Evolutionary conservation across 2,888 invertebrate species (phyloP).

Genomic region (Nomada lathburiana): DNA sequence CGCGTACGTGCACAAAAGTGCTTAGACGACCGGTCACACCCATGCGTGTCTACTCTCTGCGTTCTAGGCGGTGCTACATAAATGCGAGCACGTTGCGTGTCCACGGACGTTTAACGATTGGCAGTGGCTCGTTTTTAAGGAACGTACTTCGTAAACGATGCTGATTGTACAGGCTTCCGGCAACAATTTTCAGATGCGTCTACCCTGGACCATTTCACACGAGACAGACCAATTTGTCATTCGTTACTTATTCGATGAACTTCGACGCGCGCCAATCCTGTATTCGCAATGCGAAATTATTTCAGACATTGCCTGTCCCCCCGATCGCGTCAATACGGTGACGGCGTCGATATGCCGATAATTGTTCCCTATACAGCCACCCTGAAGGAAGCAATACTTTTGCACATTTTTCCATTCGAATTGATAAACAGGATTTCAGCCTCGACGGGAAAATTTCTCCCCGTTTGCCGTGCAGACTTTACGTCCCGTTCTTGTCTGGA

Average conservation of each 20-base stretch:
- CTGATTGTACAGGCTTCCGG: background rate
- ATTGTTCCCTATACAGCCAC: no score
- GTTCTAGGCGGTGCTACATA: conserved; percentile 50
- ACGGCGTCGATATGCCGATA: no score
- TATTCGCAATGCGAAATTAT: no score
- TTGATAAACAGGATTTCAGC: no score
- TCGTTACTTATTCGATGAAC: no score
- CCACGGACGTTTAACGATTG: conserved; percentile 65
- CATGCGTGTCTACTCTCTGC: conserved; percentile 31
- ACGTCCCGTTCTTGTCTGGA: conserved; percentile 19
- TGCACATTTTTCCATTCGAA: no score
- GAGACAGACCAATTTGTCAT: background rate
- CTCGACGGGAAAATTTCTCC: no score
- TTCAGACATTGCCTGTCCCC: no score
- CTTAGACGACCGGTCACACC: conserved; percentile 57
- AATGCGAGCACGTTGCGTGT: conserved; percentile 57
- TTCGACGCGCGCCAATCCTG: no score
- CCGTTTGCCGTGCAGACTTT: background rate
- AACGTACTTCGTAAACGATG: background rate
- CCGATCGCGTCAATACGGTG: no score
- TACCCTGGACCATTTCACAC: background rate
- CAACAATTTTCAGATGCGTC: background rate
- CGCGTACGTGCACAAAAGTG: conserved; percentile 38
- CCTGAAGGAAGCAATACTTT: no score
- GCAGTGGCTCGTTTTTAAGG: conserved; percentile 36